Percentiles rank a stretch among this genome's conserved stretches.
Evolutionary conservation across 2,797 vertebrate genomes (phyloP).

Genomic region (Amblyopsis hoosieri): DNA sequence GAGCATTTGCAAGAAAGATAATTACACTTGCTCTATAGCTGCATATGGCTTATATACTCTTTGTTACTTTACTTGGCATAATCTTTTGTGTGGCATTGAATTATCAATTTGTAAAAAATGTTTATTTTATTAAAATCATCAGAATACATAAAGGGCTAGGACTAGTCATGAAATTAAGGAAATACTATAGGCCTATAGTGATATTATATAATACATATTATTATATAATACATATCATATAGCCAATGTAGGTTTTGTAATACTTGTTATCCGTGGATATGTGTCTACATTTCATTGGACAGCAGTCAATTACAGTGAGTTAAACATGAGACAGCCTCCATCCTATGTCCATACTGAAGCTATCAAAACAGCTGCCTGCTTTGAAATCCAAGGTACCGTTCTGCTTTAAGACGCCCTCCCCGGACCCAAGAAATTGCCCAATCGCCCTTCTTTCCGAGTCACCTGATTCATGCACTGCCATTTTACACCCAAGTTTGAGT

Average conservation of each 20-base stretch:
- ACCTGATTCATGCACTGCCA: conserved; percentile 84
- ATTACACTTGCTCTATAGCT: too few relatives aligned
- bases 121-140: too few relatives aligned
- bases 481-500: conserved; percentile 79
- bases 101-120: too few relatives aligned
- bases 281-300: conserved; percentile 58
- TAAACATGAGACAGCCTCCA: conserved; percentile 27
- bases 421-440: conserved; percentile 64
- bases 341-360: conserved; percentile 14
- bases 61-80: too few relatives aligned
- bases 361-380: conserved; percentile 49
- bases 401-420: conserved; percentile 81
- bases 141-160: too few relatives aligned
- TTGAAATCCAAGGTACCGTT: conserved; percentile 52
- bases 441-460: conserved; percentile 72
- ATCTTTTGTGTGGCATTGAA: too few relatives aligned
- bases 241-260: neutral
- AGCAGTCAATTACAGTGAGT: conserved; percentile 32
- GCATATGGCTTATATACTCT: too few relatives aligned
- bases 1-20: too few relatives aligned
- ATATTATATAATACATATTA: too few relatives aligned
- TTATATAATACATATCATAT: too few relatives aligned
- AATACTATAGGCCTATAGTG: too few relatives aligned
- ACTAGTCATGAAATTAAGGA: too few relatives aligned
- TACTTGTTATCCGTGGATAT: conserved; percentile 10